Conservation (phyloP, 2,113 vertebrate genomes). For the Otolemur garnettii region DNA sequence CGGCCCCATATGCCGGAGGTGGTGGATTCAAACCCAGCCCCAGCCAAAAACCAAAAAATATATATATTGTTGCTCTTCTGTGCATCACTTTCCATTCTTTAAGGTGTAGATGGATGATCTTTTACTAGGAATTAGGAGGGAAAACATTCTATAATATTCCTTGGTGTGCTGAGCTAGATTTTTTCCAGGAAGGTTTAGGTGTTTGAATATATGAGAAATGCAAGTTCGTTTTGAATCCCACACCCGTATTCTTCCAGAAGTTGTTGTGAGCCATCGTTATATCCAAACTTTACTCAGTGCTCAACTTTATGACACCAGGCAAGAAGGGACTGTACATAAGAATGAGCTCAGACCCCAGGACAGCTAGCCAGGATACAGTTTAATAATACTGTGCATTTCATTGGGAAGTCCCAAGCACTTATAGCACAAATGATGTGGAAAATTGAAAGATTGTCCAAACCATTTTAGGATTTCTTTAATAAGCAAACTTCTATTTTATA, state of each 20-base stretch:
- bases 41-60: too few relatives aligned
- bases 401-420: neutral
- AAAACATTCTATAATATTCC: neutral
- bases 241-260: constrained; percentile 37
- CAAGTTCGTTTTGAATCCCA: constrained; percentile 36
- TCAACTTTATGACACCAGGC: neutral
- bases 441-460: constrained; percentile 43
- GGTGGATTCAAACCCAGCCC: too few relatives aligned
- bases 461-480: neutral
- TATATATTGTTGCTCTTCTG: neutral
- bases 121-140: constrained; percentile 19
- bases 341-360: neutral
- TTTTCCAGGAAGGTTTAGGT: constrained; percentile 11
- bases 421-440: neutral
- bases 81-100: neutral
- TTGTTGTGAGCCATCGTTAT: neutral
- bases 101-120: constrained; percentile 56
- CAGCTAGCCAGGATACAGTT: neutral
- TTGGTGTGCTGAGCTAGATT: constrained; percentile 46
- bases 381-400: neutral
- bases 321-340: neutral
- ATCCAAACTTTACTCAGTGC: neutral
- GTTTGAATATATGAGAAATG: constrained; percentile 49
- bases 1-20: too few relatives aligned
- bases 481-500: neutral